Evolutionary conservation across 1,140 invertebrate species (phyloP), one percentile per base, ranked within the genome.

Genomic region (Aphis craccivora): DNA sequence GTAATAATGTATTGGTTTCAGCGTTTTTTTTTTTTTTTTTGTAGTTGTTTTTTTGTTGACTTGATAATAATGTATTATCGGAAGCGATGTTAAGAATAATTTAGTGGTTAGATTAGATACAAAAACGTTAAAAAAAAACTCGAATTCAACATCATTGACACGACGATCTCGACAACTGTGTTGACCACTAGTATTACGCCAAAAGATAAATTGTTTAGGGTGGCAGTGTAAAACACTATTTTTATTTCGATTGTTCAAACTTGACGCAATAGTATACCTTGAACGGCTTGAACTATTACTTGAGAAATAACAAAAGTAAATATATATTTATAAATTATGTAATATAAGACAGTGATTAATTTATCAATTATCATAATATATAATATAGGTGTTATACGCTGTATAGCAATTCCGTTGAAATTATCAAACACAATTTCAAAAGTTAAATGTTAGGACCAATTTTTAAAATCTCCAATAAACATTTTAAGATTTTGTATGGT

Each of bases 1-100:
- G 40, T 43, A 86, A 86, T 86, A 86, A 86, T 86, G 83, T 45
- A 43, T 86, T 86, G 40, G 83, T 86, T 86, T 84, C 18, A 40
- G 22, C 40, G 35, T 18, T 84, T 84, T 83, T 83, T 30, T 67
- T 30, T 67, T 67, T 67, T 67, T 67, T 67, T 76, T 76, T 76
- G 25, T 4, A 45, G 43, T 45, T 45, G 43, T 76, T 76, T 11
- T 11, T 60, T 14, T 37, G 35, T 40, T 37, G 37, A 67, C 60
- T 23, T 43, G 23, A 43, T 40, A 40, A 43, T 40, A 22, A 84
- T 43, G 37, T 40, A 40, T 37, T 84, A 43, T 43, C 11, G 22
- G 40, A 45, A 86, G 45, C 23, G 9, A 86, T 37, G 3, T 40
- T 23, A 83, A 83, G 11, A 81, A 81, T 83, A 40, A 83, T 83